Evolutionary conservation across 2,888 invertebrate genomes (phyloP).

Genomic region (Heliconius aoede): DNA sequence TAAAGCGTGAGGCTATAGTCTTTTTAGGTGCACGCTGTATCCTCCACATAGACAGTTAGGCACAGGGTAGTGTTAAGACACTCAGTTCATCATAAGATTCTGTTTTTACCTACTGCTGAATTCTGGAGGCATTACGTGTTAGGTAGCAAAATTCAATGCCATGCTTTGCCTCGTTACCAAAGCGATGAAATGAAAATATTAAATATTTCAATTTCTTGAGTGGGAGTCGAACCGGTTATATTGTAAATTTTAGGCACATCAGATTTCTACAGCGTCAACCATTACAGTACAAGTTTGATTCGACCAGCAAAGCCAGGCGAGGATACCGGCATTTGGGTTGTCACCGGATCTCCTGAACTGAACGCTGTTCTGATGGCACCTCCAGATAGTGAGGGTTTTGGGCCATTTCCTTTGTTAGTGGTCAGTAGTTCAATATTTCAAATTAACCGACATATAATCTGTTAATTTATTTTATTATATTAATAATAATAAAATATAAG

Average conservation of each 20-base stretch:
- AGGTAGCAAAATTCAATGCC: no score
- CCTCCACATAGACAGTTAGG: no score
- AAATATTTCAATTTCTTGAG: neutral
- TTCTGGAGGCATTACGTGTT: no score
- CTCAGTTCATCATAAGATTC: no score
- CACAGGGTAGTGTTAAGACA: no score
- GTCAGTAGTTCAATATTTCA: neutral
- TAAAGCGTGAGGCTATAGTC: no score
- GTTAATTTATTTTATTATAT: no score
- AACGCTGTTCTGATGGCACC: conserved; percentile 44
- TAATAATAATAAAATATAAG: no score
- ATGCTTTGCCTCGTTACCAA: no score
- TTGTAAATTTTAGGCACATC: conserved; percentile 68
- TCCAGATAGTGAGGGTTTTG: neutral
- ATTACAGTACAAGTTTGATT: conserved; percentile 81
- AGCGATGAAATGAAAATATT: neutral
- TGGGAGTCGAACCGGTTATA: neutral
- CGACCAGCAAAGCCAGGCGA: conserved; percentile 54
- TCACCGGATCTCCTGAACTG: conserved; percentile 54
- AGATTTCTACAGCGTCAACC: conserved; percentile 86
- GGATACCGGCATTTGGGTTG: conserved; percentile 50
- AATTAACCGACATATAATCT: no score
- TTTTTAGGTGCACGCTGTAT: no score
- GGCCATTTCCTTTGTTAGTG: conserved; percentile 8
- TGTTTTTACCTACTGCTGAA: no score